Conservation (phyloP, 2,888 invertebrate genomes). For the Synergus itoensis region DNA sequence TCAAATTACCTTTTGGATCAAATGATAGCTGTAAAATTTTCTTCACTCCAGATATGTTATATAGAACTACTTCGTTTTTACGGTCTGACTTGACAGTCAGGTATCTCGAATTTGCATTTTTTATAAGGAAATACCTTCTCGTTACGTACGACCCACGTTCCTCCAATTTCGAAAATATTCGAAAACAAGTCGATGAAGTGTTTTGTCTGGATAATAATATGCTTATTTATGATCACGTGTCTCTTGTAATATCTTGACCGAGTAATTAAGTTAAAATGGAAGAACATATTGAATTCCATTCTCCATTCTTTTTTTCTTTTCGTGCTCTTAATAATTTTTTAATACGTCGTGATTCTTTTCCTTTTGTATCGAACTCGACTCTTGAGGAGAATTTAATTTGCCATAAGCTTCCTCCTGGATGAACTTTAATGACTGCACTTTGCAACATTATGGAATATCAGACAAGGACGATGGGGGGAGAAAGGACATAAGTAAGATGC, state of each 20-base stretch:
- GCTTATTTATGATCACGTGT: constrained; percentile 11
- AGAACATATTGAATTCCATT: background rate
- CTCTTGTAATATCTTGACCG: background rate
- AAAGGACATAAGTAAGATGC: background rate
- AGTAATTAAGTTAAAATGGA: background rate
- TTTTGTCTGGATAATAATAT: constrained; percentile 29
- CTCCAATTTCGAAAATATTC: constrained; percentile 8
- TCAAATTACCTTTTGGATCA: constrained; percentile 7
- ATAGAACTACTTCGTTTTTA: constrained; percentile 12
- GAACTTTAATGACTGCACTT: constrained; percentile 24
- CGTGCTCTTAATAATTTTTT: constrained; percentile 5
- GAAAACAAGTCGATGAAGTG: constrained; percentile 17
- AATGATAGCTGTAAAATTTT: constrained; percentile 20
- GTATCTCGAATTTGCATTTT: constrained; percentile 37
- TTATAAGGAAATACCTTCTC: constrained; percentile 8
- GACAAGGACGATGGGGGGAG: background rate
- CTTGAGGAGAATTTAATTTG: constrained; percentile 22
- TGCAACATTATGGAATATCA: constrained; percentile 17
- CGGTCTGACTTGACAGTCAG: constrained; percentile 1
- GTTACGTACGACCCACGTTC: constrained; percentile 1
- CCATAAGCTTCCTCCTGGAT: constrained; percentile 3
- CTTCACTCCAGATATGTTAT: background rate
- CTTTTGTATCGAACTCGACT: background rate
- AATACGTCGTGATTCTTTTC: background rate
- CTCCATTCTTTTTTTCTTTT: background rate